Evolutionary conservation across 2,797 vertebrate genomes (phyloP).

Genomic region (Sciurus carolinensis): DNA sequence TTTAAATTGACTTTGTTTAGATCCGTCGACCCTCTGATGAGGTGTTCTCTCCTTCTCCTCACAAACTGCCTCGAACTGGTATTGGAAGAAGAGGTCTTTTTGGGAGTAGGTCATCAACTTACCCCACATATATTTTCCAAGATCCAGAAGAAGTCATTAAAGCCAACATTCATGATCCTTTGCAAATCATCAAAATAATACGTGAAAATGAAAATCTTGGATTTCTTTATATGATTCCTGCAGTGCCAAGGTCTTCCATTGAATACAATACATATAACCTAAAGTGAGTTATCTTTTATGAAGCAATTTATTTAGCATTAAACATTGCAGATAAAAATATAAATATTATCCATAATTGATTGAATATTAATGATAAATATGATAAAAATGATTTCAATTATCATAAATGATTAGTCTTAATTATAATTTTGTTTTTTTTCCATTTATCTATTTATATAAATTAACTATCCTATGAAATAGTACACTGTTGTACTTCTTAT

Average conservation of each 20-base stretch:
- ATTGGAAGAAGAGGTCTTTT: constrained; percentile 79
- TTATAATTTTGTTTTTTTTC: constrained; percentile 48
- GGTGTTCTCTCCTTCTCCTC: constrained; percentile 73
- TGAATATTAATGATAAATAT: constrained; percentile 17
- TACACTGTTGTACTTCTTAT: constrained; percentile 10
- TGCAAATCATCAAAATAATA: constrained; percentile 89
- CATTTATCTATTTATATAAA: constrained; percentile 22
- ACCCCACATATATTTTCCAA: constrained; percentile 75
- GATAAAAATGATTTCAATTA: constrained; percentile 50
- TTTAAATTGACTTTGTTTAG: constrained; percentile 74
- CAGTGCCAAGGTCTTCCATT: constrained; percentile 88
- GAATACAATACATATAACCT: constrained; percentile 90
- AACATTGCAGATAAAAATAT: constrained; percentile 25
- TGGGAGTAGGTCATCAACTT: constrained; percentile 28
- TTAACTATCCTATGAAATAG: not conserved
- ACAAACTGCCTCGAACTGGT: constrained; percentile 82
- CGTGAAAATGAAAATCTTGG: constrained; percentile 89
- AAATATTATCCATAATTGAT: constrained; percentile 7
- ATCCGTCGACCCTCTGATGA: constrained; percentile 67
- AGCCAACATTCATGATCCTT: constrained; percentile 87
- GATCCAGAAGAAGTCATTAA: constrained; percentile 89
- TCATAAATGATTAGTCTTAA: constrained; percentile 40
- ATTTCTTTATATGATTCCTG: constrained; percentile 90
- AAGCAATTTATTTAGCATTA: constrained; percentile 37
- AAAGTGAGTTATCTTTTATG: constrained; percentile 86